These are phyloP conservation scores for Lordiphosa andalusiaca DNA, from an alignment of 2,888 invertebrate species.

Conservation along the genomic window DNA sequence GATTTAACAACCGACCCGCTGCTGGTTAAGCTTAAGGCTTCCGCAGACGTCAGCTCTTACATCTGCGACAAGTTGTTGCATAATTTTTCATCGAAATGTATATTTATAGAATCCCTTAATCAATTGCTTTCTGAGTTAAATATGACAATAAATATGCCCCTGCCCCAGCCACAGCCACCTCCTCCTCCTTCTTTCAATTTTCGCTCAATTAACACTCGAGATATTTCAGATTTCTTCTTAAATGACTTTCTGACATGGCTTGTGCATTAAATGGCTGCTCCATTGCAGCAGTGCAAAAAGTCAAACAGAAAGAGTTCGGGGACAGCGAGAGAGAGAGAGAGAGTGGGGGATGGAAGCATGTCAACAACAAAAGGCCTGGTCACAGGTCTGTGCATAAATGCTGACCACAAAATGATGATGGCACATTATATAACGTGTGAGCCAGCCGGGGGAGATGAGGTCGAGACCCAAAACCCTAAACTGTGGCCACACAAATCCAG, in stretches of 20 bases:
- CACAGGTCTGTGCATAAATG: constrained; percentile 62
- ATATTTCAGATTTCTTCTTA: constrained; percentile 23
- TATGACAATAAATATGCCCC: no score
- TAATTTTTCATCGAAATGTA: no score
- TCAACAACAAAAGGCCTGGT: constrained; percentile 60
- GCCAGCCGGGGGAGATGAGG: constrained; percentile 36
- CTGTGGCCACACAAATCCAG: constrained; percentile 51
- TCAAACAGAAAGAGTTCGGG: constrained; percentile 41
- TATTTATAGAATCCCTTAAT: no score
- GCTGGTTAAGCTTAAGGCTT: no score
- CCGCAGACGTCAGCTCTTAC: no score
- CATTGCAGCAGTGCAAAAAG: constrained; percentile 57
- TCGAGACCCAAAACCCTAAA: constrained; percentile 54
- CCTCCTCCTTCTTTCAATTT: neutral
- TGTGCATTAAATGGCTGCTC: constrained; percentile 58
- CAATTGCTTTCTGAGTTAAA: no score
- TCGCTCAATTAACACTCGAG: constrained; percentile 11
- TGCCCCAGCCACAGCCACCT: no score
- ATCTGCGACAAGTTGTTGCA: no score
- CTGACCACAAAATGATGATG: constrained; percentile 75
- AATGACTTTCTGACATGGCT: constrained; percentile 61
- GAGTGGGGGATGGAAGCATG: constrained; percentile 16
- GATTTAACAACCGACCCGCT: no score
- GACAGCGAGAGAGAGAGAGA: constrained; percentile 1
- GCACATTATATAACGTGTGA: constrained; percentile 69